Base-by-base conservation (phyloP, 1,140 invertebrate genomes). In the Hormaphis cornu region DNA sequence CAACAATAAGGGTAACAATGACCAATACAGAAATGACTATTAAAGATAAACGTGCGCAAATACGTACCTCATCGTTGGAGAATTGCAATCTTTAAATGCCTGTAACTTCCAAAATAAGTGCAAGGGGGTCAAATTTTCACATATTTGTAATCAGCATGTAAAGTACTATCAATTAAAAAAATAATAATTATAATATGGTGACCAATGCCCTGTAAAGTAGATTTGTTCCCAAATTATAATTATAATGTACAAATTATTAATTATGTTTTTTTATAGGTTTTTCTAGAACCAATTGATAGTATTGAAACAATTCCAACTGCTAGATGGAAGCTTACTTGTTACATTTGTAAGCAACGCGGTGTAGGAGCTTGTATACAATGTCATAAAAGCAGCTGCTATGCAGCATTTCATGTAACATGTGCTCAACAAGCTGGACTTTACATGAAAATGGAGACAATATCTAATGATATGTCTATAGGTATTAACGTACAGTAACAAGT, bases 291-390 rank as follows among this genome's bases (percentile, higher is more conserved):
- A 5, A 95, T 99, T 73, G 86, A 98, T 80, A 95, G 93, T 69
- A 93, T 98, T 73, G 90, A 94, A 77, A 93, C 90, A 72, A 98
- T 99, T 75, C 95, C 95, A 2, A 82, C 91, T 16, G 95, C 95
- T 0, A 83, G 96, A 16, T 97, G 94, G 93, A 93, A 92, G 75
- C 81, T 99, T 1, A 89, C 88, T 2, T 99, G 97, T 76, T 97
- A 93, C 76, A 91, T 99, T 59, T 99, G 97, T 79, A 97, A 97
- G 78, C 89, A 96, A 76, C 85, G 91, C 72, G 88, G 90, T 48
- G 87, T 89, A 1, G 97, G 97, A 0, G 96, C 96, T 2, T 99
- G 96, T 76, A 98, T 99, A 73, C 97, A 99, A 79, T 99, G 97
- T 78, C 93, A 97, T 76, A 92, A 94, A 75, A 89, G 86, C 71